Base-by-base conservation (phyloP, 1,140 invertebrate genomes). In the Saccostrea glomerata region DNA sequence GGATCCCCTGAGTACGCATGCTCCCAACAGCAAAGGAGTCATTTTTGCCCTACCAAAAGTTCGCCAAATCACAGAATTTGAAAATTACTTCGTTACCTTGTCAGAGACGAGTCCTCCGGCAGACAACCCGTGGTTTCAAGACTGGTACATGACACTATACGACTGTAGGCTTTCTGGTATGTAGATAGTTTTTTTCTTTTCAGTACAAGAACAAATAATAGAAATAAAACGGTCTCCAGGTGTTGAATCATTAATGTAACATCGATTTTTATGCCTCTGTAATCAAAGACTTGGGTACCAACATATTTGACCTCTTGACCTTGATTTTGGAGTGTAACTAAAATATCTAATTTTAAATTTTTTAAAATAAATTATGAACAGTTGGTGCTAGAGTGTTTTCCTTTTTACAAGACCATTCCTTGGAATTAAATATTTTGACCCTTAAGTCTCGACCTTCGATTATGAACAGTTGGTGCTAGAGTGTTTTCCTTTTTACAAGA, bases 91-190 rank as follows among this genome's bases (percentile, higher is more conserved):
- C 83, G 90, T 90, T 0, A 89, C 91, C 7, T 63, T 94, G 0
- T 91, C 94, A 15, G 88, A 90, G 82, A 89, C 92, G 9, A 92
- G 87, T 58, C 90, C 90, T 7, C 88, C 91, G 3, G n/a, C 84
- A 13, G 90, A 94, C 17, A 94, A 95, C 87, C 94, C 93, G 0
- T 96, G 95, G 95, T 95, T 94, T 73, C 70, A 89, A 20, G 94
- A 95, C 56, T 95, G 95, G 93, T 96, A 94, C 85, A 93, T 94
- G 92, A 92, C 89, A 60, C 86, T 87, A 82, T 85, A 91, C 70
- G 36, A 90, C 12, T 93, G 92, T 56, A 89, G 90, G 66, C 54
- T 92, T 82, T 11, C 84, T 89, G 77, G 92, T 93, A 15, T 47
- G 83, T 85, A 47, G 15, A 54, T 0, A 54, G 17, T 82, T 82